phyloP scores from a whole-genome alignment of 2,113 vertebrate species.

The Leiothrix lutea region DNA sequence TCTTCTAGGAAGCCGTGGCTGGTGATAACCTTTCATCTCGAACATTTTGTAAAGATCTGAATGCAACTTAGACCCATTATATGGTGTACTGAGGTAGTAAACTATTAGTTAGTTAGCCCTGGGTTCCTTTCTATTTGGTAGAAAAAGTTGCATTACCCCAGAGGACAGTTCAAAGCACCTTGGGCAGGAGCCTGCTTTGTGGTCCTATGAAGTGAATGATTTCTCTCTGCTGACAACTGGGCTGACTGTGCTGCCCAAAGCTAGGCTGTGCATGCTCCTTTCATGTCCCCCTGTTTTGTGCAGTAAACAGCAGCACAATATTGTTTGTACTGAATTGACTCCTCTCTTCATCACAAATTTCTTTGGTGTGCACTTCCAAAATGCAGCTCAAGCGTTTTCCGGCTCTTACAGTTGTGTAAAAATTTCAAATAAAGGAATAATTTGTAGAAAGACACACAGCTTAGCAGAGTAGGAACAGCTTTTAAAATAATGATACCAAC shows the following conservation, averaged over 20 bases:
- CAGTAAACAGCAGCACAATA: not conserved
- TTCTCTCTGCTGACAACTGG: not conserved
- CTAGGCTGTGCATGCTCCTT: fast-evolving
- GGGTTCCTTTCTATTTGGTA: not conserved
- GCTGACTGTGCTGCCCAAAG: not conserved
- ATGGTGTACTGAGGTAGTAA: not conserved
- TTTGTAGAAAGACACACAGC: not conserved
- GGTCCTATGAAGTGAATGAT: not conserved
- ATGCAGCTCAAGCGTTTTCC: not conserved
- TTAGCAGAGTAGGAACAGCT: not conserved
- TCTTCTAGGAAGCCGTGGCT: not conserved
- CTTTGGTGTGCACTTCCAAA: not conserved
- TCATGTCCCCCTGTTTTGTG: not conserved
- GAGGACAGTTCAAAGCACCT: not conserved
- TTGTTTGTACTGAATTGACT: not conserved
- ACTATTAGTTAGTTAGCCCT: not conserved
- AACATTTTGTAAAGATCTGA: not conserved
- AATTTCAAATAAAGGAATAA: not conserved
- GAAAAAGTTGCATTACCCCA: not conserved
- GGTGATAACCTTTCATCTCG: not conserved
- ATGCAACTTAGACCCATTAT: not conserved
- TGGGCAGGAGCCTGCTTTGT: not conserved
- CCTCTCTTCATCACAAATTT: not conserved
- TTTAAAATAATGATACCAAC: not conserved
- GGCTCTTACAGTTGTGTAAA: not conserved